phyloP scores from a whole-genome alignment of 2,888 invertebrate species.

The Hydriomena furcata region DNA sequence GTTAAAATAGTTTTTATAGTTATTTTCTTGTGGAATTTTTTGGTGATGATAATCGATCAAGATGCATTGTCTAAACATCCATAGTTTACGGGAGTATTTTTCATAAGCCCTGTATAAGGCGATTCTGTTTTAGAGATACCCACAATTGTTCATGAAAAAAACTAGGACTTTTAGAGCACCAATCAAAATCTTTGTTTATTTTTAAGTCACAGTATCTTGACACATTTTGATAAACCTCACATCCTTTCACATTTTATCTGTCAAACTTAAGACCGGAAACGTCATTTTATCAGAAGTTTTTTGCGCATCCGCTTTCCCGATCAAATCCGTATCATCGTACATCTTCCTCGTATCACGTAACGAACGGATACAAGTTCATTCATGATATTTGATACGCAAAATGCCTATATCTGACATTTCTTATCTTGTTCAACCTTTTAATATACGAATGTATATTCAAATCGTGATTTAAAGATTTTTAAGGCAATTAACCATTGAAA shows the following conservation, averaged over 20 bases:
- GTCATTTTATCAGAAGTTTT: slow-evolving; percentile 34
- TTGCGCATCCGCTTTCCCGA: slow-evolving; percentile 32
- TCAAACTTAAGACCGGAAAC: slow-evolving; percentile 31
- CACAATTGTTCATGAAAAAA: too few species aligned
- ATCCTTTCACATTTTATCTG: slow-evolving; percentile 29
- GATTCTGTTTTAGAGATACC: too few species aligned
- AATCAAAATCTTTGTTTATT: neutral
- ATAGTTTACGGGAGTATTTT: too few species aligned
- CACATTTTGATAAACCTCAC: neutral
- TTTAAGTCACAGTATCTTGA: neutral
- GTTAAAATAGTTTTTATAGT: too few species aligned
- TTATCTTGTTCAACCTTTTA: neutral
- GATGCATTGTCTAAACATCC: too few species aligned
- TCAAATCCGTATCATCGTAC: slow-evolving; percentile 19
- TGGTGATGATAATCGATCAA: too few species aligned
- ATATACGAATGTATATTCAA: too few species aligned
- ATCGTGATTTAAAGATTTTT: neutral
- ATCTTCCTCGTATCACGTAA: slow-evolving; percentile 24
- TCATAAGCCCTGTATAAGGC: too few species aligned
- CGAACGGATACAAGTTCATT: slow-evolving; percentile 30
- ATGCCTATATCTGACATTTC: slow-evolving; percentile 8
- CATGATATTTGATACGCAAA: slow-evolving; percentile 27
- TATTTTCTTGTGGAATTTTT: too few species aligned
- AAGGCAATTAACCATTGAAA: neutral
- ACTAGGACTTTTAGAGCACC: too few species aligned